A percentile compares a stretch with the other conserved stretches of the same genome.
Evolutionary conservation across 2,113 vertebrate genomes (phyloP).

Genomic region (Apodemus sylvaticus): DNA sequence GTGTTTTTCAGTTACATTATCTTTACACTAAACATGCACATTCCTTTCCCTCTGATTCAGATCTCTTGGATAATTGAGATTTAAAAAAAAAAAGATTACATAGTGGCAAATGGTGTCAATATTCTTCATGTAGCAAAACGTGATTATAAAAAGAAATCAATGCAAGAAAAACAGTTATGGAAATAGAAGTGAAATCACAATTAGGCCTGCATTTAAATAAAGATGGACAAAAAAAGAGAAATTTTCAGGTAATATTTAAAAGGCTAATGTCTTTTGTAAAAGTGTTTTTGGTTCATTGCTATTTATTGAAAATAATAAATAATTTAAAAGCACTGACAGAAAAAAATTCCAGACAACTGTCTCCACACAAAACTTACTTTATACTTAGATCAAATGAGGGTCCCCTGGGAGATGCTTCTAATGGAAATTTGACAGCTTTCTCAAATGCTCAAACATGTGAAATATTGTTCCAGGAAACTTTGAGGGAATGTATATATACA

Average conservation of each 20-base stretch:
- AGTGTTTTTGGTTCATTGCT: constrained; percentile 21
- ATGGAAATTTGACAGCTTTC: constrained; percentile 52
- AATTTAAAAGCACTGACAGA: constrained; percentile 61
- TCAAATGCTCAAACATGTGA: constrained; percentile 47
- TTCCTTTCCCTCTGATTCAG: neutral
- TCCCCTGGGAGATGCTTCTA: constrained; percentile 6
- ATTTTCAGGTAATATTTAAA: constrained; percentile 46
- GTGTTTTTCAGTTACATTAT: neutral
- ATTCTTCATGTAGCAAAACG: neutral
- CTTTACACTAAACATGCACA: neutral
- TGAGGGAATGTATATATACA: neutral
- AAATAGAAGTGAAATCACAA: constrained; percentile 31
- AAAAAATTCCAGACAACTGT: constrained; percentile 37
- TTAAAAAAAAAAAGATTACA: neutral
- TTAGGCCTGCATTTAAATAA: neutral
- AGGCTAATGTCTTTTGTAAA: constrained; percentile 33
- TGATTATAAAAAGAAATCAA: neutral
- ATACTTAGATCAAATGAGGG: constrained; percentile 61
- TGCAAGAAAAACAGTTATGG: neutral
- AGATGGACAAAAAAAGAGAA: constrained; percentile 23
- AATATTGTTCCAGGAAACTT: constrained; percentile 22
- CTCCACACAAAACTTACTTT: constrained; percentile 42
- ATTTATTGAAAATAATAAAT: constrained; percentile 64
- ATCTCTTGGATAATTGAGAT: neutral
- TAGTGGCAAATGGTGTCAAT: neutral